phyloP scores from a whole-genome alignment of 2,113 vertebrate species.

The Sigmodon hispidus region DNA sequence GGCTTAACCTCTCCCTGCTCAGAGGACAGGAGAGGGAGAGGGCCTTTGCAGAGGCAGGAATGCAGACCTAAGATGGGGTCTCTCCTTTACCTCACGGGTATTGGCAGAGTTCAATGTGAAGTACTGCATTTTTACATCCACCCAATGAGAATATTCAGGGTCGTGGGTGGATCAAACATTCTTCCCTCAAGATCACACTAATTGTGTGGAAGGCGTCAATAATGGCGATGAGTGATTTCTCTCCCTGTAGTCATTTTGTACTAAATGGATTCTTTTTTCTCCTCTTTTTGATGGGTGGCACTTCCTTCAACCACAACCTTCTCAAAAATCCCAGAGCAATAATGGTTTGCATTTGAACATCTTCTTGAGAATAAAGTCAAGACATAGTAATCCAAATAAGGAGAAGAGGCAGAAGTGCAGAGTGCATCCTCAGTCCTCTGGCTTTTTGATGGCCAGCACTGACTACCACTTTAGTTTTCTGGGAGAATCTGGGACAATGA shows the following conservation, averaged over 20 bases:
- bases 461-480: conserved; percentile 61
- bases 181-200: conserved; percentile 72
- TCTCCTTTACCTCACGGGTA: conserved; percentile 33
- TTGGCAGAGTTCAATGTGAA: conserved; percentile 56
- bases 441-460: conserved; percentile 25
- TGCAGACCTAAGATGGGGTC: conserved; percentile 71
- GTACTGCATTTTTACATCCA: conserved; percentile 29
- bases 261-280: conserved; percentile 60
- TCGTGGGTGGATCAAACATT: conserved; percentile 73
- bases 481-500: conserved; percentile 44
- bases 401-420: neutral
- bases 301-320: conserved; percentile 54
- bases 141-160: conserved; percentile 69
- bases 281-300: conserved; percentile 45
- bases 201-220: conserved; percentile 64
- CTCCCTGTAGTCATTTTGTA: conserved; percentile 68
- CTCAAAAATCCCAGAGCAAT: conserved; percentile 1
- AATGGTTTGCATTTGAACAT: conserved; percentile 19
- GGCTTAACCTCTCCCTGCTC: conserved; percentile 86
- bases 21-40: conserved; percentile 82
- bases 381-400: neutral
- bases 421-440: neutral
- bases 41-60: conserved; percentile 76
- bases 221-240: conserved; percentile 73
- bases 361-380: conserved; percentile 12